These are phyloP conservation scores for Nyctalus aviator DNA, from an alignment of 2,797 vertebrate species.

Conservation along the genomic window DNA sequence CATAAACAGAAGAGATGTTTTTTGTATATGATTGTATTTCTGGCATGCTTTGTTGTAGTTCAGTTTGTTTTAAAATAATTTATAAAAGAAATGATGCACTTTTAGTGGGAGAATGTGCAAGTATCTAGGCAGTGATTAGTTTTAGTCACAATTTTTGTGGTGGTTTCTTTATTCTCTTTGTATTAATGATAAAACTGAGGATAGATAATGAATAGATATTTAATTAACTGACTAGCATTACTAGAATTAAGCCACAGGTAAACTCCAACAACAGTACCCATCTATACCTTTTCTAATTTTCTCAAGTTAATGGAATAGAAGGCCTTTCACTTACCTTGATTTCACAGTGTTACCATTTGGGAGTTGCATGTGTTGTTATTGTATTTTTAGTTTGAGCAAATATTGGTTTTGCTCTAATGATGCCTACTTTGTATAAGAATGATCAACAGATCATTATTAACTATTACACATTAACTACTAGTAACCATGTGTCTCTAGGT, in stretches of 20 bases:
- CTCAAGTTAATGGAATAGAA: background rate
- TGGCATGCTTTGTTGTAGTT: background rate
- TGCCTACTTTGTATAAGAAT: background rate
- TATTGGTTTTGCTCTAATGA: conserved; percentile 14
- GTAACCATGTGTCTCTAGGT: background rate
- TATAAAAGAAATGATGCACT: background rate
- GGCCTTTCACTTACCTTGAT: background rate
- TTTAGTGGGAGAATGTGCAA: background rate
- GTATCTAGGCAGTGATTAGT: background rate
- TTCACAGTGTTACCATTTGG: background rate
- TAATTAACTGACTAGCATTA: conserved; percentile 43
- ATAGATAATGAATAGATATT: conserved; percentile 12
- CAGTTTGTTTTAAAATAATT: conserved; percentile 36
- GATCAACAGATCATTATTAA: background rate
- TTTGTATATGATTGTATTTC: background rate
- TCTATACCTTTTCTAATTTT: background rate
- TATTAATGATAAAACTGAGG: background rate
- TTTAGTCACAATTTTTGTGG: conserved; percentile 10
- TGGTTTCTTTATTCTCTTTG: conserved; percentile 25
- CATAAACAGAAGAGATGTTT: background rate
- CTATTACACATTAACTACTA: background rate
- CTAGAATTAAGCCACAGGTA: conserved; percentile 18
- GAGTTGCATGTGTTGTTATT: conserved; percentile 18
- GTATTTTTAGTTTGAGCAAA: conserved; percentile 30
- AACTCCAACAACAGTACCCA: background rate